Conservation (phyloP, 2,797 vertebrate genomes). For the Channallabes apus region DNA sequence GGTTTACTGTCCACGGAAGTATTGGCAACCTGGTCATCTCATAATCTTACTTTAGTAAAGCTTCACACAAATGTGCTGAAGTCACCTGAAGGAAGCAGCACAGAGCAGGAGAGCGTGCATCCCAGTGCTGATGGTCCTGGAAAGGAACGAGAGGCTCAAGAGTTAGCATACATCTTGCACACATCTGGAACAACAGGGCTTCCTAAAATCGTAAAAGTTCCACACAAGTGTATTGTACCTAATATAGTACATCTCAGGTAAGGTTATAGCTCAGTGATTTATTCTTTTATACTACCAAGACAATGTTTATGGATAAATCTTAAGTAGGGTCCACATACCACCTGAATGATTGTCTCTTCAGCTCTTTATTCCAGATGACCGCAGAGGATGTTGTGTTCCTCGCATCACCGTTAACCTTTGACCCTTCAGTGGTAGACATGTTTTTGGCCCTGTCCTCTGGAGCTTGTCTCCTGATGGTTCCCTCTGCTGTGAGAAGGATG, state of each 20-base stretch:
- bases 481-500: constrained; percentile 80
- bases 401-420: constrained; percentile 93
- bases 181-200: constrained; percentile 91
- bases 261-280: constrained; percentile 45
- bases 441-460: constrained; percentile 88
- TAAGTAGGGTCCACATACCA: background rate
- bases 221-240: constrained; percentile 88
- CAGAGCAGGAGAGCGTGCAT: background rate
- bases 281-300: background rate
- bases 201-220: constrained; percentile 90
- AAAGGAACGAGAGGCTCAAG: constrained; percentile 48
- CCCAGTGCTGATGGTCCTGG: constrained; percentile 43
- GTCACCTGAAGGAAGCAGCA: background rate
- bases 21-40: constrained; percentile 65
- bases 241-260: constrained; percentile 90
- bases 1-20: constrained; percentile 61
- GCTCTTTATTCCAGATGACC: constrained; percentile 83
- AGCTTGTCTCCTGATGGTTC: constrained; percentile 85
- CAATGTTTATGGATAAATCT: background rate
- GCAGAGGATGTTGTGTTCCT: constrained; percentile 85
- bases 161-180: constrained; percentile 86
- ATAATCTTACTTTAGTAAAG: constrained; percentile 78
- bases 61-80: constrained; percentile 40
- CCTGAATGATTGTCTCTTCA: constrained; percentile 58
- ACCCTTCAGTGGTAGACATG: constrained; percentile 92